Evolutionary conservation across 2,888 invertebrate species (phyloP).

Genomic region (Napeogenes sylphis): DNA sequence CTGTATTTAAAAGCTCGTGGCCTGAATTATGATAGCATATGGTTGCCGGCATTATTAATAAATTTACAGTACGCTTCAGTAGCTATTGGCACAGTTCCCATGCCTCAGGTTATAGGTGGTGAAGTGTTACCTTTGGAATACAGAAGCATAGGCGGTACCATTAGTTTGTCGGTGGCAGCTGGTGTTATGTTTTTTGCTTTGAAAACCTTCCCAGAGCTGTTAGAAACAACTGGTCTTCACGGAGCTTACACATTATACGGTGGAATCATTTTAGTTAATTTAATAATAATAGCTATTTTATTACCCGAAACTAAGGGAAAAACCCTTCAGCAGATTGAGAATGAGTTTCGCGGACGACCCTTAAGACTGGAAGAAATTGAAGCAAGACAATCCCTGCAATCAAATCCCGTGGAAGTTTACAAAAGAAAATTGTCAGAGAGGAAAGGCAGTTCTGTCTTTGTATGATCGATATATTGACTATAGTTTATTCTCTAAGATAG

Average conservation of each 20-base stretch:
- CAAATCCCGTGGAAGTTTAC: conserved; percentile 43
- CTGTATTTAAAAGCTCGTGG: conserved; percentile 48
- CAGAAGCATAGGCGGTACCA: neutral
- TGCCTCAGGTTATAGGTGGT: conserved; percentile 69
- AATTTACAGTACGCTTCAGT: conserved; percentile 76
- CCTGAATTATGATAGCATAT: conserved; percentile 49
- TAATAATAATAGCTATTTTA: conserved; percentile 72
- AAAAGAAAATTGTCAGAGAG: conserved; percentile 48
- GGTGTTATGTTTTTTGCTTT: conserved; percentile 78
- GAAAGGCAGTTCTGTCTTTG: conserved; percentile 35
- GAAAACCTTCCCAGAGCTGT: conserved; percentile 77
- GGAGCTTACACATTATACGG: conserved; percentile 79
- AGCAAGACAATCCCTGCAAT: conserved; percentile 45
- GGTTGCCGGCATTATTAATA: conserved; percentile 68
- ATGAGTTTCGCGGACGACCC: conserved; percentile 62
- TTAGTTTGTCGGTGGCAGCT: conserved; percentile 56
- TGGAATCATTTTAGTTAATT: conserved; percentile 67
- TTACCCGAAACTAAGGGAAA: conserved; percentile 82
- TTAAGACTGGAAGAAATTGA: conserved; percentile 45
- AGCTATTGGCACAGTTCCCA: conserved; percentile 77
- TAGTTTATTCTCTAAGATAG: too few relatives aligned
- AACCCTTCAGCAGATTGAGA: conserved; percentile 81
- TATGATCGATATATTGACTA: too few relatives aligned
- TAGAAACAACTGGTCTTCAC: conserved; percentile 66
- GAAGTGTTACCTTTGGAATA: conserved; percentile 37